These are phyloP conservation scores for Tyria jacobaeae DNA, from an alignment of 2,888 invertebrate genomes.

Conservation along the genomic window DNA sequence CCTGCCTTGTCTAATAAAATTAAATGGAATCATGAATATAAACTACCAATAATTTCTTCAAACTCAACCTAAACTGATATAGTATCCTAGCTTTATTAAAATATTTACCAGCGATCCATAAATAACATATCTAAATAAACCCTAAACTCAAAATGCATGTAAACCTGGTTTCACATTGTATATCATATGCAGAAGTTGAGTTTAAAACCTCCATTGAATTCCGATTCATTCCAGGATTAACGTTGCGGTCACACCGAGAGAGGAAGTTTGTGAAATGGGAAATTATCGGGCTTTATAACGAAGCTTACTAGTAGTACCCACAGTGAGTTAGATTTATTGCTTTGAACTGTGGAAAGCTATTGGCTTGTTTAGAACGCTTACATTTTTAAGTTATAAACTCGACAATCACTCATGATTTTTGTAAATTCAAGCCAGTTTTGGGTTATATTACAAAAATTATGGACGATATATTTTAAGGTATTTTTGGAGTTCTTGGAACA, in stretches of 20 bases:
- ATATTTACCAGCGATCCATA: too few species aligned
- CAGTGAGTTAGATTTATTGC: slow-evolving; percentile 6
- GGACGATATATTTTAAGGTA: too few species aligned
- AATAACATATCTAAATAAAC: slow-evolving; percentile 11
- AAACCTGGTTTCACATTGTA: slow-evolving; percentile 7
- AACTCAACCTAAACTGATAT: not conserved
- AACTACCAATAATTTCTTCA: too few species aligned
- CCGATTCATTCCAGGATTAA: slow-evolving; percentile 37
- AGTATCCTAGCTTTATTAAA: not conserved
- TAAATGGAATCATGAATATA: too few species aligned
- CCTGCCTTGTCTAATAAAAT: too few species aligned
- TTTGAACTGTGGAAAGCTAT: not conserved
- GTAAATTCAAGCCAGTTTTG: too few species aligned
- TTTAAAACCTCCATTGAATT: slow-evolving; percentile 38
- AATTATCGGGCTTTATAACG: slow-evolving; percentile 4
- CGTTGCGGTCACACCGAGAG: slow-evolving; percentile 30
- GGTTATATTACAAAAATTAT: too few species aligned
- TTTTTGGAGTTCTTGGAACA: too few species aligned
- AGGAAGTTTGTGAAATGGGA: slow-evolving; percentile 1
- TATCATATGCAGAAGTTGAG: slow-evolving; percentile 23
- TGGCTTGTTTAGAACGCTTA: not conserved
- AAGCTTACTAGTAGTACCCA: slow-evolving; percentile 1
- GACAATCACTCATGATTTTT: not conserved
- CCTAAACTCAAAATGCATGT: not conserved
- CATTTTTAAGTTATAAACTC: not conserved